Conservation (phyloP, 2,888 invertebrate genomes). For the Cephus spinipes region DNA sequence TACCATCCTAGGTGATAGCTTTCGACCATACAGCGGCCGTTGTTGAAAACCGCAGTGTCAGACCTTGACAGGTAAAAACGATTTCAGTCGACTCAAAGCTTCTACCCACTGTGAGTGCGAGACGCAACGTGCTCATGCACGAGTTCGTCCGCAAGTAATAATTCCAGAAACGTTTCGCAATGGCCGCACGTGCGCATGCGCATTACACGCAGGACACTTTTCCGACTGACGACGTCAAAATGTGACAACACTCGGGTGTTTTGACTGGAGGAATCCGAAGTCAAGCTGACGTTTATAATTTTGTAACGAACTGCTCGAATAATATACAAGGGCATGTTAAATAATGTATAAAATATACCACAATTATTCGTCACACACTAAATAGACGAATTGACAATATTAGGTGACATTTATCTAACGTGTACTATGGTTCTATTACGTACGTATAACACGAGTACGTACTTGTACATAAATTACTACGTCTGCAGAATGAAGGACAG, state of each 20-base stretch:
- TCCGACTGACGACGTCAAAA: neutral
- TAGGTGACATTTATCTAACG: neutral
- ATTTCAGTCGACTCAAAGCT: neutral
- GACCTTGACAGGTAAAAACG: neutral
- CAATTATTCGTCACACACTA: neutral
- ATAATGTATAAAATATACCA: neutral
- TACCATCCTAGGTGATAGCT: neutral
- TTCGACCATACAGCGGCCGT: no score
- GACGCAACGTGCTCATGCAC: neutral
- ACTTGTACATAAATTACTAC: neutral
- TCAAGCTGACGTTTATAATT: neutral
- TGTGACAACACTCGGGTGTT: neutral
- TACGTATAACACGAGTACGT: neutral
- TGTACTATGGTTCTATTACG: neutral
- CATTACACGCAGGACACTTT: no score
- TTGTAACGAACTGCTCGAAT: neutral
- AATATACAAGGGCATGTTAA: neutral
- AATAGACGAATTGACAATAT: neutral
- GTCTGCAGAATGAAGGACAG: neutral
- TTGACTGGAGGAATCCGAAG: neutral
- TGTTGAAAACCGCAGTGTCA: neutral
- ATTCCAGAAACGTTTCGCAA: neutral
- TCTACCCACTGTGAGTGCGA: neutral
- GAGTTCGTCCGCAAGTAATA: neutral
- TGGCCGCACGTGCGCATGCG: neutral